Percentiles rank a stretch among this genome's conserved stretches.
Evolutionary conservation across 2,113 vertebrate species (phyloP).

Genomic region (Petrocephalus zakoni): DNA sequence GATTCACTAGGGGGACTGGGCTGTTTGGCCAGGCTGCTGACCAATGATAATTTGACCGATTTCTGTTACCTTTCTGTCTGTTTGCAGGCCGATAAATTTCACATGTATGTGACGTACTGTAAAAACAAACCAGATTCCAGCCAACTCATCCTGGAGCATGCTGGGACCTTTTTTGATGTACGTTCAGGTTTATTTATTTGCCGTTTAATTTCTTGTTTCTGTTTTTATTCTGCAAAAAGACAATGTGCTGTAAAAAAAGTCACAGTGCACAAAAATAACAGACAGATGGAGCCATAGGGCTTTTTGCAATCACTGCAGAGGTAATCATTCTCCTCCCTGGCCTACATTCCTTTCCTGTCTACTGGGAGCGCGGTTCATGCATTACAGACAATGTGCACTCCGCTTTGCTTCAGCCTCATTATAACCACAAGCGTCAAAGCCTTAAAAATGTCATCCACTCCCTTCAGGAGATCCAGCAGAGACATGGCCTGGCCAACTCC

Average conservation of each 20-base stretch:
- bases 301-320: background rate
- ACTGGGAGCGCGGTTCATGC: background rate
- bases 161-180: constrained; percentile 93
- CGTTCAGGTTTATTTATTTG: constrained; percentile 45
- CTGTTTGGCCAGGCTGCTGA: background rate
- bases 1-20: background rate
- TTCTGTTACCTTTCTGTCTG: constrained; percentile 21
- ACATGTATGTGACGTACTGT: constrained; percentile 98
- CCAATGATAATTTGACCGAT: background rate
- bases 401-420: background rate
- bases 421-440: background rate
- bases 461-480: constrained; percentile 91
- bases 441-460: background rate
- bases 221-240: background rate
- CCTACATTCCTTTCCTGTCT: background rate
- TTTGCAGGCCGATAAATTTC: constrained; percentile 92
- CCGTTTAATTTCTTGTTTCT: constrained; percentile 4
- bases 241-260: background rate
- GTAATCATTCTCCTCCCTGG: background rate
- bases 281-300: constrained; percentile 38
- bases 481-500: constrained; percentile 87
- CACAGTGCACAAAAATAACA: constrained; percentile 14
- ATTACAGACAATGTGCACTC: background rate
- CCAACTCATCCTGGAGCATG: constrained; percentile 93
- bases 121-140: constrained; percentile 99